These are phyloP conservation scores for Syrmaticus mikado DNA, from an alignment of 2,113 vertebrate species.

Conservation along the genomic window DNA sequence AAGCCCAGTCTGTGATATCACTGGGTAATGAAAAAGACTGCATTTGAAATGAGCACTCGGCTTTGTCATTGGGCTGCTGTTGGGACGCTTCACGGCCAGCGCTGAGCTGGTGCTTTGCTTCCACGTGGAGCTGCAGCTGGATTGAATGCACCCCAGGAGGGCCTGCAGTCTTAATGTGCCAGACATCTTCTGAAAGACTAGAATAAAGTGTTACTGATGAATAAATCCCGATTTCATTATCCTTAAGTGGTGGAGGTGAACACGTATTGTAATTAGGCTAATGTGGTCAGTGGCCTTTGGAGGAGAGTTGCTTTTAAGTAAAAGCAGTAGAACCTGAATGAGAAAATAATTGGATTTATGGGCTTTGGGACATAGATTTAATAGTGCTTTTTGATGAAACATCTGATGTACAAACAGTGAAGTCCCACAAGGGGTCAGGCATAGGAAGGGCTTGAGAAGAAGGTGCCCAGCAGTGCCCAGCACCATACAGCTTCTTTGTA, in stretches of 20 bases:
- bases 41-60: rapidly evolving
- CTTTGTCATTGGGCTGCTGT: neutral
- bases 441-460: neutral
- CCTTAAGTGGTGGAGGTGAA: neutral
- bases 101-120: neutral
- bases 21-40: neutral
- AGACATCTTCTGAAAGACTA: neutral
- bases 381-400: neutral
- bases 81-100: neutral
- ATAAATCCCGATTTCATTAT: constrained; percentile 39
- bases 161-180: neutral
- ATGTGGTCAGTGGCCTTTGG: neutral
- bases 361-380: neutral
- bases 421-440: neutral
- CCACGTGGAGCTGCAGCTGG: neutral
- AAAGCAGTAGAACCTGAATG: neutral
- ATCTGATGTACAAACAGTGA: neutral
- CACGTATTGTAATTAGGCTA: constrained; percentile 2
- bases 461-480: neutral
- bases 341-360: neutral
- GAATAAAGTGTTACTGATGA: constrained; percentile 14
- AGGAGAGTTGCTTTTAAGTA: neutral
- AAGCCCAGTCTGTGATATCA: neutral
- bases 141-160: neutral
- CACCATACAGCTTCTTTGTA: neutral